A percentile compares a stretch with the other conserved stretches of the same genome.
Evolutionary conservation across 1,140 invertebrate species (phyloP).

Genomic region (Galleria mellonella): DNA sequence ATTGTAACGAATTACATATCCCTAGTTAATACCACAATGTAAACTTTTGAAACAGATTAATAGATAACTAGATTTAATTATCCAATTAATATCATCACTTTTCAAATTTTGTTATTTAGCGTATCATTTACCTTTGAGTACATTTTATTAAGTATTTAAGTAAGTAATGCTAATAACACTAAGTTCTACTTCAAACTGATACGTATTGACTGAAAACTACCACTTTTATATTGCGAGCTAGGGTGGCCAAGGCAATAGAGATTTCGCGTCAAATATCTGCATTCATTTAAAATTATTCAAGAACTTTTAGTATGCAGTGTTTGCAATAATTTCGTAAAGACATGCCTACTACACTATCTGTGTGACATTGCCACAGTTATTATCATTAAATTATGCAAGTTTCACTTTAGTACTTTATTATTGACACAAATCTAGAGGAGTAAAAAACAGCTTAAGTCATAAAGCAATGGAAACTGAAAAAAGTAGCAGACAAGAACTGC

Average conservation of each 20-base stretch:
- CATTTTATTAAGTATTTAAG: conserved; percentile 27
- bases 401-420: conserved; percentile 8
- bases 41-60: too few species aligned
- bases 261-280: conserved; percentile 31
- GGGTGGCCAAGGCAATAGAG: conserved; percentile 24
- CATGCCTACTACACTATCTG: conserved; percentile 12
- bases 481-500: background rate
- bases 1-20: too few species aligned
- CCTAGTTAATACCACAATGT: too few species aligned
- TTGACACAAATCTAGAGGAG: conserved; percentile 17
- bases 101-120: too few species aligned
- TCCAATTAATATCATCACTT: too few species aligned
- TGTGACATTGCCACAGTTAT: conserved; percentile 23
- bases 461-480: background rate
- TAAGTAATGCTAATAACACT: conserved; percentile 11
- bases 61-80: too few species aligned
- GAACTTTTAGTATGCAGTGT: conserved; percentile 16
- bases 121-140: conserved; percentile 43
- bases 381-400: conserved; percentile 18
- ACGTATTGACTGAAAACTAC: conserved; percentile 7
- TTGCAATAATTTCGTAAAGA: conserved; percentile 26
- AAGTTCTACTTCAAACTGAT: conserved; percentile 22
- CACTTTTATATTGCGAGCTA: conserved; percentile 32
- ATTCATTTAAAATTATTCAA: conserved; percentile 23
- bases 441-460: conserved; percentile 7